Evolutionary conservation across 2,113 vertebrate species (phyloP), one percentile per base, ranked within the genome.

Genomic region (Hucho hucho): DNA sequence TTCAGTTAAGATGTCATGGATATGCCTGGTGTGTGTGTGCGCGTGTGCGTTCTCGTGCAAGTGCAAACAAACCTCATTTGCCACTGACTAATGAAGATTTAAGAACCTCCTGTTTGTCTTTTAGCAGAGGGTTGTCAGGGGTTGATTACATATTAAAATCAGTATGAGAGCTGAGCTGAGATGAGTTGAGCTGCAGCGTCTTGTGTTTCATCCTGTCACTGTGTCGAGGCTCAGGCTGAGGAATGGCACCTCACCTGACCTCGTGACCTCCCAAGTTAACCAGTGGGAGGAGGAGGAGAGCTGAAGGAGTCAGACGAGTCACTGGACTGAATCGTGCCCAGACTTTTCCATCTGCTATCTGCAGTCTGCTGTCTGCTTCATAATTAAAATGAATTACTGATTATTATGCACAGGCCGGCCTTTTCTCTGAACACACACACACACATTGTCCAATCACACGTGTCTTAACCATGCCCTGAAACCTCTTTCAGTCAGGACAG

Each of bases 11-110:
- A 80, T 75, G 82, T 86, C 86, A 84, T 84, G 79, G 84, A 85
- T 85, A 86, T 77, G 78, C 71, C 68, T 76, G 64, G 68, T 4
- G 14, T 69, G 3, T 61, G 64, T 11, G 26, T 69, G 74, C 25
- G 26, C 26, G 49, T 61, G 49, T 26, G 53, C 43, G 20, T 32
- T 32, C 32, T 74, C 26, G 6, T 29, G 46, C 29, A 11, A 4
- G n/a, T 49, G 65, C 9, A 87, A 87, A 80, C 87, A 89, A 85
- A 87, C 87, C 87, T 86, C 77, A 81, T 91, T 88, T 88, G 80
- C 84, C 75, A 74, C 81, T 86, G 87, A 89, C 86, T 92, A 89
- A 91, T 90, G 86, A 91, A 88, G 87, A 90, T 87, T 87, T 88
- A 87, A 89, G 87, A 83, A 89, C 82, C 83, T 32, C 78, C 82